These are phyloP conservation scores for Mastomys coucha DNA, from an alignment of 2,113 vertebrate species.

Conservation along the genomic window DNA sequence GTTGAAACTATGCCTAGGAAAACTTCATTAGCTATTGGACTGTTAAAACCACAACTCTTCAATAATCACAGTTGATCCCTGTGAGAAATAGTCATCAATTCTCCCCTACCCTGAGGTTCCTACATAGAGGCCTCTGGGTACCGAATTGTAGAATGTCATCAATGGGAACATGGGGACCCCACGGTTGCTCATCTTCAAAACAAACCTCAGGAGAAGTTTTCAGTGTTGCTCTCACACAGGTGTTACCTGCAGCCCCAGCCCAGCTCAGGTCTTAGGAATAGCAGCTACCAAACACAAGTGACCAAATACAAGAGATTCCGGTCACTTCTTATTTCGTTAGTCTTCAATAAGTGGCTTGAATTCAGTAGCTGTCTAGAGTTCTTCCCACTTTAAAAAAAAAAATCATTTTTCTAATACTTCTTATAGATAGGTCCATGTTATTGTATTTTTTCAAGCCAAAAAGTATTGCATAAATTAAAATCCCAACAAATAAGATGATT, in stretches of 20 bases:
- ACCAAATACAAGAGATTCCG: conserved; percentile 8
- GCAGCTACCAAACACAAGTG: not conserved
- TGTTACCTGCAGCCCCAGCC: not conserved
- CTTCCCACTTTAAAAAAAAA: not conserved
- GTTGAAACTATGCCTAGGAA: not conserved
- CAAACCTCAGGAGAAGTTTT: not conserved
- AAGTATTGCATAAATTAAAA: conserved; percentile 43
- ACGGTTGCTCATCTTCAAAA: not conserved
- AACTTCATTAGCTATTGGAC: conserved; percentile 51
- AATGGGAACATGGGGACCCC: not conserved
- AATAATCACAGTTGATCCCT: conserved; percentile 8
- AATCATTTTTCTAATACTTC: conserved; percentile 7
- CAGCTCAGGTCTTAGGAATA: not conserved
- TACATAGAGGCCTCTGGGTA: not conserved
- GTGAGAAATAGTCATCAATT: conserved; percentile 41
- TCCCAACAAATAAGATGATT: conserved; percentile 28
- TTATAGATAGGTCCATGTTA: conserved; percentile 27
- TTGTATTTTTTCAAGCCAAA: not conserved
- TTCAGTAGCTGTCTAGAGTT: conserved; percentile 36
- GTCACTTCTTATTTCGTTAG: no score
- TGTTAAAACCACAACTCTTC: conserved; percentile 32
- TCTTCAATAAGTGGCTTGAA: conserved; percentile 51
- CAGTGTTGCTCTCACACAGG: not conserved
- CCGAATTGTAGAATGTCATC: not conserved
- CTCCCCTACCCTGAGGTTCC: not conserved